Conservation (phyloP, 2,797 vertebrate species). For the Siniperca scherzeri region DNA sequence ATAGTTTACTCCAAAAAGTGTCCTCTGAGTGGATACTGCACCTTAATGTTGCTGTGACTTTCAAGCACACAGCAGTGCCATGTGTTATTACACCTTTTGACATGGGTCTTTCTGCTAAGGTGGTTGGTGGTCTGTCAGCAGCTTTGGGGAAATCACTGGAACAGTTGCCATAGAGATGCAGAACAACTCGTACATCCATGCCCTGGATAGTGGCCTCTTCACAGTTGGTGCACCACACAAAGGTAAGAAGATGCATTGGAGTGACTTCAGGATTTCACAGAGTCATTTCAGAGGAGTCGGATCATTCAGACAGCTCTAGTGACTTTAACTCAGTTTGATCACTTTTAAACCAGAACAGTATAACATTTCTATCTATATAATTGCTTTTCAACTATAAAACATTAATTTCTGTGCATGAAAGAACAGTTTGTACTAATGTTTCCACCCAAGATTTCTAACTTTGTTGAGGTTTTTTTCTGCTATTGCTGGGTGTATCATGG, state of each 20-base stretch:
- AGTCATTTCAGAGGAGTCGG: not conserved
- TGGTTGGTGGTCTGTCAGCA: conserved; percentile 92
- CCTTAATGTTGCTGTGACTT: not conserved
- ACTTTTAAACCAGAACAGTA: not conserved
- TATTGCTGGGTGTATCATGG: not conserved
- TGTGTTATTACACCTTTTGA: conserved; percentile 20
- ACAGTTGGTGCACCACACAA: conserved; percentile 94
- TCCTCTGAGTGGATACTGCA: not conserved
- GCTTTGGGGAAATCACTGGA: conserved; percentile 93
- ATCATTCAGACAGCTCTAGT: not conserved
- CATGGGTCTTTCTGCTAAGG: conserved; percentile 78
- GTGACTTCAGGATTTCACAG: not conserved
- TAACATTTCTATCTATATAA: not conserved
- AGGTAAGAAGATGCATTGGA: conserved; percentile 79
- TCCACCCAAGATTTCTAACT: not conserved
- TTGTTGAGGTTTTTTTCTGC: not conserved
- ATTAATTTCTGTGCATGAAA: not conserved
- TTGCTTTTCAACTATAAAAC: not conserved
- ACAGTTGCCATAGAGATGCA: conserved; percentile 96
- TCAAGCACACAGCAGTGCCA: not conserved
- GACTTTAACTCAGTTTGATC: not conserved
- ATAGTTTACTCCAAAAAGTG: not conserved
- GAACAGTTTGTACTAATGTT: not conserved
- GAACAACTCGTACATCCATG: conserved; percentile 92
- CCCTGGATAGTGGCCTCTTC: conserved; percentile 96